Evolutionary conservation across 2,888 invertebrate genomes (phyloP).

Genomic region (Chloroclystis v-ata): DNA sequence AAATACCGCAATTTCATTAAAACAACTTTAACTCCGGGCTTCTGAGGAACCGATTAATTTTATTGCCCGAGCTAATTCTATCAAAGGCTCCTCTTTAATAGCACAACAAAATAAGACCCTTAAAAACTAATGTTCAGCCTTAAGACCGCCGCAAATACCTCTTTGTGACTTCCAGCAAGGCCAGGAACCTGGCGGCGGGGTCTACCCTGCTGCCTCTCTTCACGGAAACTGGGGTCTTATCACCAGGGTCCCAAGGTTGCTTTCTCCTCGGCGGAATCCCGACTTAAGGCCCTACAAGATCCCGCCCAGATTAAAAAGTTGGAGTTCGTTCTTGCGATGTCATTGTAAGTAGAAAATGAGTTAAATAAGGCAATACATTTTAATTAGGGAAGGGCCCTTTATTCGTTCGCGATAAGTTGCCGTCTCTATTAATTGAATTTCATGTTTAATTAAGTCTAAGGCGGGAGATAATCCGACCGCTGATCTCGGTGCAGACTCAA

Average conservation of each 20-base stretch:
- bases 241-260: conserved; percentile 10
- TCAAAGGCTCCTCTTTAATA: conserved; percentile 70
- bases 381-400: conserved; percentile 76
- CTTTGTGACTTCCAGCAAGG: conserved; percentile 70
- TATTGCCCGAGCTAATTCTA: conserved; percentile 72
- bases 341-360: conserved; percentile 78
- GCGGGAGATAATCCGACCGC: conserved; percentile 60
- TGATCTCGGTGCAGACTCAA: conserved; percentile 53
- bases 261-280: conserved; percentile 20
- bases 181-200: conserved; percentile 30
- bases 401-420: conserved; percentile 74
- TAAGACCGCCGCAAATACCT: conserved; percentile 76
- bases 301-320: conserved; percentile 75
- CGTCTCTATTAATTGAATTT: conserved; percentile 76
- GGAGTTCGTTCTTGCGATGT: conserved; percentile 72
- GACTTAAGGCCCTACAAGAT: conserved; percentile 60
- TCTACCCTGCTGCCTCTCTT: conserved; percentile 34
- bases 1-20: conserved; percentile 24
- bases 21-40: conserved; percentile 29
- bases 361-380: conserved; percentile 79
- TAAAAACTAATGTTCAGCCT: conserved; percentile 76
- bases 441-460: conserved; percentile 74
- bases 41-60: conserved; percentile 63
- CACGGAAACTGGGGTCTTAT: conserved; percentile 34
- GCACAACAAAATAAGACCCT: conserved; percentile 76